Evolutionary conservation across 2,888 invertebrate species (phyloP), one percentile per base, ranked within the genome.

Genomic region (Acrobeloides nanus): DNA sequence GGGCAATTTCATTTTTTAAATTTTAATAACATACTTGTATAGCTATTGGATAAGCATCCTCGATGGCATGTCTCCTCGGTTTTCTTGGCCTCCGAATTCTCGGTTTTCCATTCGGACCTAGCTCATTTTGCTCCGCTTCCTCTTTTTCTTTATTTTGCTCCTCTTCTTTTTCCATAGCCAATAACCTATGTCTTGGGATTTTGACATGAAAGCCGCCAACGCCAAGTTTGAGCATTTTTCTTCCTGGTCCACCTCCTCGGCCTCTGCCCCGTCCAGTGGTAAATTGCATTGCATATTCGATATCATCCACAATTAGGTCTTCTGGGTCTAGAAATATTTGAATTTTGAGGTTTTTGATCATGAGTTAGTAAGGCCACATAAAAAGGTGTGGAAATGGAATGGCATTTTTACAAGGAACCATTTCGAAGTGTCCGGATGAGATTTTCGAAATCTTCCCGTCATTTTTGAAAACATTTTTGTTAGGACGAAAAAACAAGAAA

Each of bases 21-120:
- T n/a, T n/a, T n/a, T n/a, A n/a, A n/a, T n/a, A 18, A 45, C n/a
- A 7, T 50, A 41, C 41, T 38, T 57, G 62, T 24, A 58, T 62
- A 4, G 43, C 43, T 8, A 44, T 25, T 5, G 59, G 59, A 75
- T 89, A 95, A 61, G 84, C 86, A 75, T 95, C 93, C 74, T 86
- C 85, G 23, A 95, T 78, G n/a, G n/a, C n/a, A n/a, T n/a, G n/a
- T n/a, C n/a, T n/a, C 45, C 68, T 68, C 7, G 74, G 74, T 74
- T 60, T 44, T 40, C 72, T 51, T 10, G 70, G 64, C 40, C 65
- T 69, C n/a, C 71, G 33, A 1, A 62, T 61, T 10, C 61, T 35
- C 40, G 58, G 42, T 40, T 43, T 59, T 55, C 40, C 46, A 35
- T 33, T 56, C 49, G 17, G 46, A 45, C 24, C 50, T 40, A 15